Percentiles rank a stretch among this genome's conserved stretches.
Evolutionary conservation across 1,140 invertebrate species (phyloP).

Genomic region (Drosophila asahinai): DNA sequence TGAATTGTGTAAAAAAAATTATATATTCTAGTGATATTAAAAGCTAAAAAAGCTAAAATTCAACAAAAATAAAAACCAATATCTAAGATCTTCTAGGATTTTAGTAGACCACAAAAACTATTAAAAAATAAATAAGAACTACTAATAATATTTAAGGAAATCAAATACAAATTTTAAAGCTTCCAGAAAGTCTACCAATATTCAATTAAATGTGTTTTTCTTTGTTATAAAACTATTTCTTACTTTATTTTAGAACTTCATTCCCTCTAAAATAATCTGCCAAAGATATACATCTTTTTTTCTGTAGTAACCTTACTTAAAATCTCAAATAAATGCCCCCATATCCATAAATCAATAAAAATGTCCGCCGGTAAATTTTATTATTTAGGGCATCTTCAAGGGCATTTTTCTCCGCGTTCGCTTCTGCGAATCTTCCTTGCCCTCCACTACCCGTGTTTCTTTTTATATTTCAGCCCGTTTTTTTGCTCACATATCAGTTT

Average conservation of each 20-base stretch:
- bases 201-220: background rate
- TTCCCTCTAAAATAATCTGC: background rate
- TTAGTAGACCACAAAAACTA: no score
- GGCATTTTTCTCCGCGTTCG: conserved; percentile 7
- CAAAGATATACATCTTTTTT: background rate
- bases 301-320: background rate
- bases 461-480: conserved; percentile 1
- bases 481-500: conserved; percentile 1
- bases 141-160: background rate
- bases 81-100: no score
- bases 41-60: background rate
- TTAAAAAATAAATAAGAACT: no score
- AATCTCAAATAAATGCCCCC: background rate
- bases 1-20: background rate
- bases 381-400: conserved; percentile 3
- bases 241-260: background rate
- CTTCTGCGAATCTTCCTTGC: conserved; percentile 2
- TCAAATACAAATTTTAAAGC: background rate
- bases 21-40: background rate
- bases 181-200: background rate
- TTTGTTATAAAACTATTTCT: background rate
- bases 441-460: background rate
- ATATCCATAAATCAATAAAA: conserved; percentile 1
- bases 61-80: background rate
- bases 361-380: background rate